Base-by-base conservation (phyloP, 2,113 vertebrate genomes). In the Craseonycteris thonglongyai region DNA sequence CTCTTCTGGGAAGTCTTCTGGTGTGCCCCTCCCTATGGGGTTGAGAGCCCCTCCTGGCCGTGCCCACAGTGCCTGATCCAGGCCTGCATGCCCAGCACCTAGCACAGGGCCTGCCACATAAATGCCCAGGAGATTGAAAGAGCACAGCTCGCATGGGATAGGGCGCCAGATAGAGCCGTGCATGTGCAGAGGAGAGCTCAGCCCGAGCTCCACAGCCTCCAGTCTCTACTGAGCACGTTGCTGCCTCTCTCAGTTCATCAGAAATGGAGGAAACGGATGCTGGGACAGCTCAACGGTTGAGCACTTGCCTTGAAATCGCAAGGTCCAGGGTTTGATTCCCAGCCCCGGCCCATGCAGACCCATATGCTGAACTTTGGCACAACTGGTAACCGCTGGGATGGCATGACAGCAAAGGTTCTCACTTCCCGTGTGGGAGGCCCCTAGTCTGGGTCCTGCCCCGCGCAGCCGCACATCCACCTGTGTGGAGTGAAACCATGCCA, bases 121-220 rank as follows among this genome's bases (percentile, higher is more conserved):
- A 54, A 12, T 8, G 21, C 30, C 54, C 40, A 3, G 18, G 12
- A 26, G 21, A 18, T 24, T 9, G 19, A 30, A 86, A 66, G 28
- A 28, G 33, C 45, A 69, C n/a, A 33, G 47, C 58, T 75, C 51
- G 24, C 0, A 0, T 28, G 3, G 49, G 18, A 16, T 0, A 49
- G 59, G 54, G 56, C 3, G 2, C 81, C 65, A 83, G 56, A 35
- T 4, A 56, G 58, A 66, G 58, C 26, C 76, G 9, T 58, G 35
- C 38, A 30, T 5, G 54, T 8, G 15, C 0, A 71, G 66, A 42
- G 38, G 84, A 38, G 54, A 33, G 30, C 45, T 59, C 1, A 3
- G 54, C 54, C 88, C 24, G 1, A 13, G 40, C 38, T 24, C 38
- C 12, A 15, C 56, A 26, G 33, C 63, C 56, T 72, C 65, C 7